phyloP scores from a whole-genome alignment of 2,888 invertebrate genomes.

The Candidula unifasciata region DNA sequence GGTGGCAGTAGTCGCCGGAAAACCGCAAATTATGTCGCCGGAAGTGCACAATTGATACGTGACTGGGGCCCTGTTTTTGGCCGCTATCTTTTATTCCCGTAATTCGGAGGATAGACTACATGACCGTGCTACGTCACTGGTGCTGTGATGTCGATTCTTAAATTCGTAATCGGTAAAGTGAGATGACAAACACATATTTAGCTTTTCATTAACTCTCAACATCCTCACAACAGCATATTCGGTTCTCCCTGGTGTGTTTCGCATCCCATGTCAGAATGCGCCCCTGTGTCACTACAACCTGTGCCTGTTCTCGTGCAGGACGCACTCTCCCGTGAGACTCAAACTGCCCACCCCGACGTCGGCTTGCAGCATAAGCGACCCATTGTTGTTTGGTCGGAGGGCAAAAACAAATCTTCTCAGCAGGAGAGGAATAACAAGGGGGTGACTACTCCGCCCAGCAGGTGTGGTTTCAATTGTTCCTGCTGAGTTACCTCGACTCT shows the following conservation, averaged over 20 bases:
- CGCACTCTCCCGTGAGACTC: neutral
- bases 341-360: neutral
- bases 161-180: too few species aligned
- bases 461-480: conserved; percentile 36
- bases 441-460: conserved; percentile 36
- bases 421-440: conserved; percentile 33
- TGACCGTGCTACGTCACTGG: too few species aligned
- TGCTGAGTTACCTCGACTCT: neutral
- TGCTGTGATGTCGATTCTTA: too few species aligned
- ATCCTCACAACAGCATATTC: too few species aligned
- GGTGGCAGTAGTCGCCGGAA: too few species aligned
- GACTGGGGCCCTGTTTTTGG: too few species aligned
- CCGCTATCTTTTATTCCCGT: too few species aligned
- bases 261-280: neutral
- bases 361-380: conserved; percentile 13
- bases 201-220: too few species aligned
- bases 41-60: too few species aligned
- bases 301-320: neutral
- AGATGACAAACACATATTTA: too few species aligned
- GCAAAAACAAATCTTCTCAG: conserved; percentile 38
- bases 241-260: neutral
- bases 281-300: neutral
- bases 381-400: conserved; percentile 31
- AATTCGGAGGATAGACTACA: too few species aligned
- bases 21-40: too few species aligned